Conservation (phyloP, 2,113 vertebrate species). For the Acrocephalus arundinaceus region DNA sequence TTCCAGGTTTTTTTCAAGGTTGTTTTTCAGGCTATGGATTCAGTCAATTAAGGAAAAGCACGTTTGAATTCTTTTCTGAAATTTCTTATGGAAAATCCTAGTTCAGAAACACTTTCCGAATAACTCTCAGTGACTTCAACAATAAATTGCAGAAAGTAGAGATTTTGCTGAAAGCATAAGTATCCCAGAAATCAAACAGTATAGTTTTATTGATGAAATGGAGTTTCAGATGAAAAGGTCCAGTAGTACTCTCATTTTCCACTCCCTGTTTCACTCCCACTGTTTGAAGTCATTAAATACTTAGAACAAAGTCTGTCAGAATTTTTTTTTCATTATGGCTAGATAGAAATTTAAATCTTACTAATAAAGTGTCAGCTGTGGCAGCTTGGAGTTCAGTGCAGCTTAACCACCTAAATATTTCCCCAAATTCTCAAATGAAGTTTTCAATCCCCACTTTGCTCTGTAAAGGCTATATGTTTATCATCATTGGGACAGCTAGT, state of each 20-base stretch:
- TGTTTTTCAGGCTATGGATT: not conserved
- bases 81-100: not conserved
- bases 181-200: not conserved
- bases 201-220: not conserved
- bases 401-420: not conserved
- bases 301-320: not conserved
- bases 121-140: not conserved
- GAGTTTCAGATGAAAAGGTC: not conserved
- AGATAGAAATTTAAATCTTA: not conserved
- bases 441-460: not conserved
- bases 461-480: not conserved
- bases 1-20: slow-evolving; percentile 41
- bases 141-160: not conserved
- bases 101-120: not conserved
- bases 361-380: not conserved
- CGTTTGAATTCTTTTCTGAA: not conserved
- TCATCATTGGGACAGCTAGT: not conserved
- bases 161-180: not conserved
- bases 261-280: not conserved
- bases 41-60: slow-evolving; percentile 21
- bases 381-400: not conserved
- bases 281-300: not conserved
- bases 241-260: not conserved
- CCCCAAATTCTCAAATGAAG: not conserved
- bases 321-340: not conserved